Conservation (phyloP, 2,113 vertebrate species). For the Ceyx melanurus region DNA sequence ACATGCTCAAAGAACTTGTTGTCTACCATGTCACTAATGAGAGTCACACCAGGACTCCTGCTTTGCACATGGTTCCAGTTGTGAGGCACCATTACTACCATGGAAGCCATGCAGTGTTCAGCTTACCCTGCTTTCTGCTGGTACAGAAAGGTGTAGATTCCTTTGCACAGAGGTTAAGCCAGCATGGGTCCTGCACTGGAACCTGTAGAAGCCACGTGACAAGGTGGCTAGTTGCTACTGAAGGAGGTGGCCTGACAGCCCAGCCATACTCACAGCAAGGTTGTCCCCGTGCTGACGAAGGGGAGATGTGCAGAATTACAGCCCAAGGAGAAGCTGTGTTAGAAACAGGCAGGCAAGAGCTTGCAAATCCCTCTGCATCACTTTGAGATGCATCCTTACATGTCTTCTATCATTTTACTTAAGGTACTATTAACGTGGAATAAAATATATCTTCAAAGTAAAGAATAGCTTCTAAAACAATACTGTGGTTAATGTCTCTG, state of each 20-base stretch:
- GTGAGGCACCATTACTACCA: background rate
- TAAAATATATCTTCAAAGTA: slow-evolving; percentile 52
- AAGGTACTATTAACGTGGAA: slow-evolving; percentile 37
- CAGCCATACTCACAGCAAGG: background rate
- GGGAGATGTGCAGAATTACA: background rate
- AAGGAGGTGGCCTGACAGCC: background rate
- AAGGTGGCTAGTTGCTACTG: background rate
- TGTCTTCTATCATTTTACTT: slow-evolving; percentile 52
- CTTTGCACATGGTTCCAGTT: background rate
- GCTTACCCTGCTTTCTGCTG: background rate
- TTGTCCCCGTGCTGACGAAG: background rate
- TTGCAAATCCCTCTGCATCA: background rate
- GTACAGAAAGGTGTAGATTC: background rate
- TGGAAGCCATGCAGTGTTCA: background rate
- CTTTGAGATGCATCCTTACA: slow-evolving; percentile 21
- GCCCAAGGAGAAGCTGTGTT: background rate
- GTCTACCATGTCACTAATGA: background rate
- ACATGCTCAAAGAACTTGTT: background rate
- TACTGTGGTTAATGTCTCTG: slow-evolving; percentile 34
- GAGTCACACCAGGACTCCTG: rapidly evolving
- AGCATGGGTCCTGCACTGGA: background rate
- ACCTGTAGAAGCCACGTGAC: rapidly evolving
- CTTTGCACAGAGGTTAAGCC: background rate
- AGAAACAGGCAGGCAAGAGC: background rate
- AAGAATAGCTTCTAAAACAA: slow-evolving; percentile 41